Evolutionary conservation across 2,113 vertebrate genomes (phyloP), one percentile per base, ranked within the genome.

Genomic region (Pachycephala philippinensis): DNA sequence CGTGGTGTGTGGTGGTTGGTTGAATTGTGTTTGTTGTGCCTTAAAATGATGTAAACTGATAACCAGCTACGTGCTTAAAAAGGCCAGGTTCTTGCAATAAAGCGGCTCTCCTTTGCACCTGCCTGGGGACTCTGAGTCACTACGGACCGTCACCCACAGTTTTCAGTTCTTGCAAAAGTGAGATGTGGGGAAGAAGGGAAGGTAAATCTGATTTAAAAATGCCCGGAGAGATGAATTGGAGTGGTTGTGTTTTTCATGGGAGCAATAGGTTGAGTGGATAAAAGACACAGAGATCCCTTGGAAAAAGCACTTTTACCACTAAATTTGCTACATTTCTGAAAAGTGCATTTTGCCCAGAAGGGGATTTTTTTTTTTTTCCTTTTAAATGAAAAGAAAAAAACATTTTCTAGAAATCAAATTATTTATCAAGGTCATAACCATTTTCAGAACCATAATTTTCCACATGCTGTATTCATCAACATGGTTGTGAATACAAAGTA

Each of bases 351-450:
- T 93, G 13, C 10, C 66, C 22, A 52, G 66, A 85, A 75, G 47
- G 13, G 10, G 3, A 15, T 79, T 40, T 74, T 70, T 19, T n/a
- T n/a, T 70, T 19, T 13, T 45, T 40, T 15, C 4, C 3, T 66
- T 91, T 81, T 31, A 91, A 69, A 89, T 66, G 15, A 84, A 94
- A 84, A 77, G 26, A 63, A 81, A 90, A 31, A 68, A 45, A 5
- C 5, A 61, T 54, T 93, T 87, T 84, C 50, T 74, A 87, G 42
- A 94, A 94, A 93, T 87, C 31, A 79, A 54, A 91, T 91, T 88
- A 75, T 78, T 87, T 86, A 68, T 82, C 49, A 94, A 59, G 47
- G 54, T 78, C 77, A 95, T 1, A 8, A 16, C 16, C 39, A 64
- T 60, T 82, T 83, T 26, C 49, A 71, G 87, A 82, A 79, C 10